Evolutionary conservation across 2,797 vertebrate species (phyloP), one percentile per base, ranked within the genome.

Genomic region (Halcyon badia): DNA sequence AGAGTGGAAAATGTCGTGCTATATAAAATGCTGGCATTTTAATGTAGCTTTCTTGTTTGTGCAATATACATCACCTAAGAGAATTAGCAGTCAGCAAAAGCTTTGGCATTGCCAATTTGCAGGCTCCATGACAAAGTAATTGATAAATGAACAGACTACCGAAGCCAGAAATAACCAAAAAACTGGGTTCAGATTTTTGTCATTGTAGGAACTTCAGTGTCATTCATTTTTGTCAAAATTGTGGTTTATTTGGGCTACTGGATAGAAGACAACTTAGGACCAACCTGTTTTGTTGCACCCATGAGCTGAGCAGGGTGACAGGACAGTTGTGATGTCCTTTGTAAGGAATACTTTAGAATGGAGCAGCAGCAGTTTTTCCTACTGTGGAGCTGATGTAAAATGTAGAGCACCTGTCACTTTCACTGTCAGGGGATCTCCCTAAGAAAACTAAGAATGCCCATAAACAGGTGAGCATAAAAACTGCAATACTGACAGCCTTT

Each of bases 31-130:
- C 41, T 71, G 75, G 57, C 78, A 72, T 89, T 95, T 96, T 93
- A 90, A 92, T 89, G 71, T 78, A 56, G n/a, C 68, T 89, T 90
- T 89, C 85, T 92, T 94, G 83, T 93, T 94, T 95, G 64, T 75
- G 57, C 21, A 69, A 44, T 80, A 65, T 90, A 62, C 18, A 77
- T 89, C 75, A 72, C 65, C 54, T 92, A 60, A 61, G 83, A 90
- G 78, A 91, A 84, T 85, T 89, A 94, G 25, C 37, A 92, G 86
- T 94, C 88, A 94, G 90, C 87, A 93, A 98, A 98, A 97, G 95
- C 96, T 98, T 89, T 98, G 98, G 98, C 97, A 93, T 97, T 98
- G 98, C 96, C 22, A 69, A 56, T 94, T 94, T 85, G 35, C 69
- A 89, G 78, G 26, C 54, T 97, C 95, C 14, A 49, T 31, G 84